Percentiles rank a stretch among this genome's conserved stretches.
Conservation (phyloP, 2,888 invertebrate species). For the Mechanitis mazaeus region DNA sequence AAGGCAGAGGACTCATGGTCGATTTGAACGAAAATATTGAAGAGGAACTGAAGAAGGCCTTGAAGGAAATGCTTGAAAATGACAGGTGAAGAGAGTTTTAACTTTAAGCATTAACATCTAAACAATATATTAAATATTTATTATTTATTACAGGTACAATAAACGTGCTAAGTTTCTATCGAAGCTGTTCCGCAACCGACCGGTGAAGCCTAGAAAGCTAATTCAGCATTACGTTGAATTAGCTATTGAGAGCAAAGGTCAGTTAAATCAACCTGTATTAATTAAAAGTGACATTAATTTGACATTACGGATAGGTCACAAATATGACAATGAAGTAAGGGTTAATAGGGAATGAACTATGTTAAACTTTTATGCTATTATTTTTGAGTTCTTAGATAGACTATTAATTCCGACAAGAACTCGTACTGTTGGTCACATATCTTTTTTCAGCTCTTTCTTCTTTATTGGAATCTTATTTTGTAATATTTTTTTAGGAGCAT, state of each 20-base stretch:
- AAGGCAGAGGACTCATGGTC: constrained; percentile 39
- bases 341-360: background rate
- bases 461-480: background rate
- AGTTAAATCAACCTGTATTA: constrained; percentile 34
- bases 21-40: background rate
- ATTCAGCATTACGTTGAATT: constrained; percentile 47
- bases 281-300: no score
- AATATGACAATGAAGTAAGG: constrained; percentile 11
- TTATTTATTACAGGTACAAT: constrained; percentile 39
- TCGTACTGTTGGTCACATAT: no score
- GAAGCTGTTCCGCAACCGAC: constrained; percentile 43
- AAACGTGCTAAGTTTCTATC: constrained; percentile 45
- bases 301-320: no score
- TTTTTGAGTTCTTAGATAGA: no score
- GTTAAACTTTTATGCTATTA: no score
- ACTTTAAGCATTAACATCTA: background rate
- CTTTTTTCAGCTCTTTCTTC: no score
- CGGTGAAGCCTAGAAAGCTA: constrained; percentile 40
- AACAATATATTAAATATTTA: no score
- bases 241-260: constrained; percentile 53
- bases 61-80: constrained; percentile 41
- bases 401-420: no score
- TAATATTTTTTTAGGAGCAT: constrained; percentile 37
- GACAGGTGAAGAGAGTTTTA: constrained; percentile 35
- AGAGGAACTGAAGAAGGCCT: background rate